phyloP scores from a whole-genome alignment of 2,113 vertebrate genomes.

The Xyliphius kryptos region DNA sequence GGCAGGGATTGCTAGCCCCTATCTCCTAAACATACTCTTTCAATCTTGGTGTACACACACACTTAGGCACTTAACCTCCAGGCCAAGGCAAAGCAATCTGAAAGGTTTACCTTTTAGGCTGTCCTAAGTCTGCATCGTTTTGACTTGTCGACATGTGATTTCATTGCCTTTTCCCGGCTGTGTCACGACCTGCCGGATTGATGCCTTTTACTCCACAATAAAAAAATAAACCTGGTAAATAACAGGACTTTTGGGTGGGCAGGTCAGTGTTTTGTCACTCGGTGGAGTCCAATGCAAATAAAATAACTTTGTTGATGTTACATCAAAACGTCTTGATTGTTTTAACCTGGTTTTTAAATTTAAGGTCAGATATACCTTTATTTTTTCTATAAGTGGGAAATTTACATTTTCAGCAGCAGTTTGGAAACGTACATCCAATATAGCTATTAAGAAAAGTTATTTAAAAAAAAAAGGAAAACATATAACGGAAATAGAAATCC shows the following conservation, averaged over 20 bases:
- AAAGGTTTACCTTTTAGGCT: conserved; percentile 33
- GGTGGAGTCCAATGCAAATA: background rate
- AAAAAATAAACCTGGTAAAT: conserved; percentile 14
- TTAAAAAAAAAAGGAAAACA: too few relatives aligned
- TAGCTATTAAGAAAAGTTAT: too few relatives aligned
- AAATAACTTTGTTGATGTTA: background rate
- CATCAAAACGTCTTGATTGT: background rate
- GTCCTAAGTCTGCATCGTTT: conserved; percentile 32
- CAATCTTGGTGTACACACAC: conserved; percentile 34
- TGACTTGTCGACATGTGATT: conserved; percentile 31
- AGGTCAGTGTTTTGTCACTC: background rate
- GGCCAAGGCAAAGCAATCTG: conserved; percentile 15
- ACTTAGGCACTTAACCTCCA: conserved; percentile 19
- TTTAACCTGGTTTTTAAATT: background rate
- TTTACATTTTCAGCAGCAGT: too few relatives aligned
- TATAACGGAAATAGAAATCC: too few relatives aligned
- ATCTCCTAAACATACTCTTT: conserved; percentile 30
- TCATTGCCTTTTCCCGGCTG: conserved; percentile 21
- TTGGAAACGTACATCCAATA: too few relatives aligned
- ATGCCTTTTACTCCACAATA: conserved; percentile 8
- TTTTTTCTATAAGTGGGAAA: too few relatives aligned
- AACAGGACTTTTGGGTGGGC: background rate
- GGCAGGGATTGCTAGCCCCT: conserved; percentile 21
- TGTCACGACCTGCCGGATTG: conserved; percentile 25
- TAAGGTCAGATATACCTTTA: too few relatives aligned